phyloP scores from a whole-genome alignment of 2,113 vertebrate species.

The Arizona elegans region DNA sequence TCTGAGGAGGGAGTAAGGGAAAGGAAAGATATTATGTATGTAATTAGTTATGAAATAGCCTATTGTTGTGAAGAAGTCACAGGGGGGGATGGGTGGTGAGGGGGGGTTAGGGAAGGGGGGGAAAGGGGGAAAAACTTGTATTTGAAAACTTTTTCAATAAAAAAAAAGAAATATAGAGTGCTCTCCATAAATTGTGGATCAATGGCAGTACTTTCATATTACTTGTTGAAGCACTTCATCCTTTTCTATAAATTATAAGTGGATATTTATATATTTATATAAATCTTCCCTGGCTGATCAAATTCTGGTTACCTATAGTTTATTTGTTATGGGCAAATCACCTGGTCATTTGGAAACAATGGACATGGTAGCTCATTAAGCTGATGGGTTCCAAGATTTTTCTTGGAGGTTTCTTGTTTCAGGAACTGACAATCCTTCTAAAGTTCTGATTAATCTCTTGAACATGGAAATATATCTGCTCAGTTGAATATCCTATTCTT shows the following conservation, averaged over 20 bases:
- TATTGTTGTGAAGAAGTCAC: too few relatives aligned
- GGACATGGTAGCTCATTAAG: not conserved
- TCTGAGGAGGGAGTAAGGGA: too few relatives aligned
- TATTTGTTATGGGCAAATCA: not conserved
- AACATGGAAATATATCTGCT: not conserved
- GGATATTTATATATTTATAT: not conserved
- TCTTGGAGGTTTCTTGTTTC: not conserved
- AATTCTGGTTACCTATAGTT: not conserved
- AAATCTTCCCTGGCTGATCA: not conserved
- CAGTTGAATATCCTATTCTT: not conserved
- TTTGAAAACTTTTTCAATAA: too few relatives aligned
- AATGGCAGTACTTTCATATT: not conserved
- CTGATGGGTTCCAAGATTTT: not conserved
- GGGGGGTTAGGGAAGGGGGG: too few relatives aligned
- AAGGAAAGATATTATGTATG: too few relatives aligned
- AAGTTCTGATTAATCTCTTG: not conserved
- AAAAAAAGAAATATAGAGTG: fast-evolving
- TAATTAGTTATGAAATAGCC: too few relatives aligned
- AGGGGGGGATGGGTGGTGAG: too few relatives aligned
- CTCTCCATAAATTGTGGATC: not conserved
- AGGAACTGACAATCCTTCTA: not conserved
- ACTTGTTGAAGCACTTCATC: not conserved
- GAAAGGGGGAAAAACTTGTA: too few relatives aligned
- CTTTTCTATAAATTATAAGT: not conserved
- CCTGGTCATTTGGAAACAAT: not conserved